A percentile compares a stretch with the other conserved stretches of the same genome.
These are phyloP conservation scores for Lates calcarifer DNA, from an alignment of 2,113 vertebrate genomes.

Conservation along the genomic window DNA sequence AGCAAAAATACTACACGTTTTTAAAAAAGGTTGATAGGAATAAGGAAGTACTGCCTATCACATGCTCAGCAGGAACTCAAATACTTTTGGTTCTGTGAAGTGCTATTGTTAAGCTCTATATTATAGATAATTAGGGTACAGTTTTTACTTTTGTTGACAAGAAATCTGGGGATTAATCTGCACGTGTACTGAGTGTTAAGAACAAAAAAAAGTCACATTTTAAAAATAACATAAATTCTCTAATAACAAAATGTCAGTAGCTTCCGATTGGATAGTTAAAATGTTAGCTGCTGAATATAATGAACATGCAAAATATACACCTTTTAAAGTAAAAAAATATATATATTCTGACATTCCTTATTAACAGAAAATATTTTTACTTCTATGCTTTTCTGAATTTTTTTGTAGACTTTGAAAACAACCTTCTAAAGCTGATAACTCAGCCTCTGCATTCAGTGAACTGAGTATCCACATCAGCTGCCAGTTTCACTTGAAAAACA, in stretches of 20 bases:
- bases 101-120: background rate
- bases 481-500: conserved; percentile 23
- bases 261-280: background rate
- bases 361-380: background rate
- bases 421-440: conserved; percentile 17
- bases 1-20: too few species aligned
- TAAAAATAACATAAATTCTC: background rate
- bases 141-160: background rate
- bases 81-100: background rate
- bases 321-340: background rate
- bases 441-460: background rate
- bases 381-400: background rate
- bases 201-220: background rate
- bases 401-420: conserved; percentile 26
- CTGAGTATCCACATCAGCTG: conserved; percentile 21
- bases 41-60: background rate
- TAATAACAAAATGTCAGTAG: background rate
- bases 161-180: background rate
- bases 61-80: background rate
- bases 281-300: background rate
- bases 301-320: background rate
- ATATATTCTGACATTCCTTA: background rate
- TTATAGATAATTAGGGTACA: background rate
- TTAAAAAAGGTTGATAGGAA: background rate
- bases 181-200: background rate